phyloP scores from a whole-genome alignment of 2,113 vertebrate genomes.

The Hylia prasina region DNA sequence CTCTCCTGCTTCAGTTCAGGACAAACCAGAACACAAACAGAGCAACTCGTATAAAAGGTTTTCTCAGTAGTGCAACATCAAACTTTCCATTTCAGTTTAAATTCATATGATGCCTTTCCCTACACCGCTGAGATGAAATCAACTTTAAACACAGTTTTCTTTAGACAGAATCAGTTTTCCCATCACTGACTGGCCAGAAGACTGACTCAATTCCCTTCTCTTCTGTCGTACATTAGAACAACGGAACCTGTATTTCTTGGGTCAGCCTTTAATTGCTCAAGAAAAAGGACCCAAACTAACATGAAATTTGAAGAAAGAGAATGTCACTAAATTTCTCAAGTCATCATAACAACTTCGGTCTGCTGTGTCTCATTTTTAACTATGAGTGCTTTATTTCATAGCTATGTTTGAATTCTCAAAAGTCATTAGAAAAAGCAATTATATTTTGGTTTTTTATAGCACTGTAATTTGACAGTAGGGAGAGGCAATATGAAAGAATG shows the following conservation, averaged over 20 bases:
- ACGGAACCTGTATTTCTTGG: neutral
- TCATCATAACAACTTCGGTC: neutral
- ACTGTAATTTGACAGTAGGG: neutral
- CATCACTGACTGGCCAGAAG: neutral
- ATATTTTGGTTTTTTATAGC: neutral
- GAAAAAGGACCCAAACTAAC: neutral
- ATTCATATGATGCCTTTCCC: neutral
- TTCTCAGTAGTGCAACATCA: neutral
- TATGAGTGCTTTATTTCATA: neutral
- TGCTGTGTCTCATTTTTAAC: neutral
- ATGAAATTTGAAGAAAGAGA: neutral
- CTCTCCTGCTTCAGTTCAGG: neutral
- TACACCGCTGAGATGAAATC: neutral
- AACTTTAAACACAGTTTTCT: neutral
- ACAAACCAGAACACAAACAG: neutral
- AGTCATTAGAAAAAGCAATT: neutral
- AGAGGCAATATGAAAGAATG: neutral
- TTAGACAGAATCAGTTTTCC: neutral
- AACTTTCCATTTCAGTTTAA: neutral
- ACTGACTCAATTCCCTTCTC: neutral
- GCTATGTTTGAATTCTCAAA: neutral
- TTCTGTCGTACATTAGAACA: neutral
- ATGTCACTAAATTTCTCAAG: neutral
- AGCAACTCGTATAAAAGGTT: neutral
- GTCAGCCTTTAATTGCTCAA: neutral